Evolutionary conservation across 2,888 invertebrate species (phyloP).

Genomic region (Orthosia cruda): DNA sequence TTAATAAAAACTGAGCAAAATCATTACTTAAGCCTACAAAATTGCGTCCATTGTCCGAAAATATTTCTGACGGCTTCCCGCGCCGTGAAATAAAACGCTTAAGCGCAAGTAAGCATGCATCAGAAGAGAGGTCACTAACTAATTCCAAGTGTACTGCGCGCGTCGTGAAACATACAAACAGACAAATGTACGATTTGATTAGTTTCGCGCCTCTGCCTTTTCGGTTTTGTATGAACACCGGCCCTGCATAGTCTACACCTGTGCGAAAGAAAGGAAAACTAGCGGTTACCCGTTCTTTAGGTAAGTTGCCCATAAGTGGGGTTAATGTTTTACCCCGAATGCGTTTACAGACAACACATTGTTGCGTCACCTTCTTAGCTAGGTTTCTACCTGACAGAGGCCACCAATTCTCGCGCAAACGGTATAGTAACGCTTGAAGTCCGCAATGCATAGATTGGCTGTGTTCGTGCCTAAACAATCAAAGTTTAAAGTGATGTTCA

Average conservation of each 20-base stretch:
- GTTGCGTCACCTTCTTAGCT: conserved; percentile 1
- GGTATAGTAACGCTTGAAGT: conserved; percentile 1
- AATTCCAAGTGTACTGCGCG: background rate
- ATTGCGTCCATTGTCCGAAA: background rate
- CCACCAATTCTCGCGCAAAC: background rate
- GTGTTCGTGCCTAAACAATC: conserved; percentile 4
- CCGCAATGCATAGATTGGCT: conserved; percentile 2
- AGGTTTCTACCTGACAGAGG: background rate
- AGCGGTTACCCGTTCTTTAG: conserved; percentile 1
- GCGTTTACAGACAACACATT: conserved; percentile 1
- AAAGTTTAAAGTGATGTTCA: background rate
- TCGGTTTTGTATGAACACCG: background rate
- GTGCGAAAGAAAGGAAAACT: background rate
- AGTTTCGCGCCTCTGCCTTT: conserved; percentile 4
- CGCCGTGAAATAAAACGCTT: background rate
- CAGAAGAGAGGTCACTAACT: background rate
- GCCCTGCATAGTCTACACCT: background rate
- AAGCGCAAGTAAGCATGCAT: background rate
- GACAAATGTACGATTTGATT: conserved; percentile 1
- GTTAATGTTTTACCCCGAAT: background rate
- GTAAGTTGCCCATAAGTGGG: background rate
- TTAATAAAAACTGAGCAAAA: conserved; percentile 3
- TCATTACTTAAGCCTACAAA: background rate
- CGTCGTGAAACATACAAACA: background rate
- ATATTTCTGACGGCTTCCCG: background rate